These are phyloP conservation scores for Cenopis cana DNA, from an alignment of 2,888 invertebrate genomes.

Conservation along the genomic window DNA sequence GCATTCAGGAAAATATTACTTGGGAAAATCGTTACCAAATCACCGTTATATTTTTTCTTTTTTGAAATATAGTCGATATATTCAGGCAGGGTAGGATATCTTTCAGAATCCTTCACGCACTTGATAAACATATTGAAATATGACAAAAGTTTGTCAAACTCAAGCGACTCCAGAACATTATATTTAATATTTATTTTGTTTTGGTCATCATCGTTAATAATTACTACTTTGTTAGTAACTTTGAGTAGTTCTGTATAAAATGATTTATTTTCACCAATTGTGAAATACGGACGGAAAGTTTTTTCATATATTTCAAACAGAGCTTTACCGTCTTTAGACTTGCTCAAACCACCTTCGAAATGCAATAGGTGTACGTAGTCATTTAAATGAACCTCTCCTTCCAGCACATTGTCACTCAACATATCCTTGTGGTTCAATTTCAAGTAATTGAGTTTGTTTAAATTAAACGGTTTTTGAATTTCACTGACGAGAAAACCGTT, in stretches of 20 bases:
- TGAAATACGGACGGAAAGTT: constrained; percentile 55
- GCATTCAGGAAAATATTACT: constrained; percentile 30
- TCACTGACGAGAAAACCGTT: constrained; percentile 56
- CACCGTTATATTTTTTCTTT: constrained; percentile 45
- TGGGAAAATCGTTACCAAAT: constrained; percentile 49
- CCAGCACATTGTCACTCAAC: constrained; percentile 48
- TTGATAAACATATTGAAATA: constrained; percentile 47
- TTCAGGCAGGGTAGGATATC: constrained; percentile 47
- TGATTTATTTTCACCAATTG: constrained; percentile 51
- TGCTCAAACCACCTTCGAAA: constrained; percentile 35
- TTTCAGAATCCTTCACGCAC: constrained; percentile 45
- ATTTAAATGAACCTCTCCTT: constrained; percentile 53
- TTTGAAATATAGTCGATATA: constrained; percentile 47
- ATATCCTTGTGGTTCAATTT: constrained; percentile 54
- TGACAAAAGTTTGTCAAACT: constrained; percentile 50
- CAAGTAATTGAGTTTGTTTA: constrained; percentile 56
- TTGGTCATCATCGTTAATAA: constrained; percentile 47
- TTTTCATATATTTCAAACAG: constrained; percentile 50
- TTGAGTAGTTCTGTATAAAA: constrained; percentile 53
- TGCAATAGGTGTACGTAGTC: constrained; percentile 54
- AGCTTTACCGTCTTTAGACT: constrained; percentile 17
- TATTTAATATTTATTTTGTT: constrained; percentile 46
- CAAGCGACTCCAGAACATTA: constrained; percentile 48
- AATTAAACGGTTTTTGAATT: constrained; percentile 53
- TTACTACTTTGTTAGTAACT: constrained; percentile 49